Evolutionary conservation across 1,140 invertebrate species (phyloP).

Genomic region (Akabosia matsudoensis): DNA sequence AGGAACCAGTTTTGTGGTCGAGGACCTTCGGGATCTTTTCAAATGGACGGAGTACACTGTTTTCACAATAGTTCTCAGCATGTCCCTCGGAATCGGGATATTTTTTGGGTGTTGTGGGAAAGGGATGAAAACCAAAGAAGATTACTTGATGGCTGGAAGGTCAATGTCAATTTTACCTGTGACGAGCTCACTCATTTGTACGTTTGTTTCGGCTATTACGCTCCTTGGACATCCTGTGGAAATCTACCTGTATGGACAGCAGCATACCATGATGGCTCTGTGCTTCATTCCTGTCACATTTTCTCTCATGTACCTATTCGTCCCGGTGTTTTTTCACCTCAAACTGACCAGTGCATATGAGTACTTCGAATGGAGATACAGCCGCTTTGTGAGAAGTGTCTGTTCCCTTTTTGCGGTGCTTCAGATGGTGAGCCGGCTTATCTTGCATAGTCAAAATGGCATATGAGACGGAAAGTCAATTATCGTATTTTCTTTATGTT

Average conservation of each 20-base stretch:
- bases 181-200: slow-evolving; percentile 3
- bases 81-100: slow-evolving; percentile 69
- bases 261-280: slow-evolving; percentile 61
- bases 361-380: slow-evolving; percentile 41
- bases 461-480: not conserved
- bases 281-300: slow-evolving; percentile 63
- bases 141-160: slow-evolving; percentile 74
- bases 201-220: slow-evolving; percentile 37
- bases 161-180: slow-evolving; percentile 22
- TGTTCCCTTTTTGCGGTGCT: slow-evolving; percentile 20
- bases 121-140: slow-evolving; percentile 68
- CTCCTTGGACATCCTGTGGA: slow-evolving; percentile 70
- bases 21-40: slow-evolving; percentile 15
- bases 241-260: slow-evolving; percentile 71
- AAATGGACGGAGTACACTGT: slow-evolving; percentile 59
- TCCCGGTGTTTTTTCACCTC: slow-evolving; percentile 83
- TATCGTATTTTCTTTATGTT: slow-evolving; percentile 20
- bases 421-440: slow-evolving; percentile 16
- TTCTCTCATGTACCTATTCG: slow-evolving; percentile 69
- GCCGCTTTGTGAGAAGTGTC: not conserved
- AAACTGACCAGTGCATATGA: slow-evolving; percentile 85
- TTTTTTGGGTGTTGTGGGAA: slow-evolving; percentile 73
- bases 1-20: not conserved
- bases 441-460: not conserved
- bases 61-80: slow-evolving; percentile 60